Percentiles rank a stretch among this genome's conserved stretches.
These are phyloP conservation scores for Nanorana parkeri DNA, from an alignment of 2,113 vertebrate genomes.

Conservation along the genomic window DNA sequence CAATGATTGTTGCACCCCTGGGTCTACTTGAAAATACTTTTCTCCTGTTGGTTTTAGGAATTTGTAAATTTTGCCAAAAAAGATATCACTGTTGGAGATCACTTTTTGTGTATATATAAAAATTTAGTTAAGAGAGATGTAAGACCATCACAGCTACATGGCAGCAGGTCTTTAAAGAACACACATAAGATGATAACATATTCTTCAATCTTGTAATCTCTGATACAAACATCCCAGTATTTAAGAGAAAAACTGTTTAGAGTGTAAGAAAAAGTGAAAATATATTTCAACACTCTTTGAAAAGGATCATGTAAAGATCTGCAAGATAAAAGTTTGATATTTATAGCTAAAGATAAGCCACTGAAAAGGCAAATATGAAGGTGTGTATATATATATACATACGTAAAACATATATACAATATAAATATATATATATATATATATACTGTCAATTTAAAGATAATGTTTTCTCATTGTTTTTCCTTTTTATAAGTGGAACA, in stretches of 20 bases:
- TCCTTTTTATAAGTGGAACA: too few species aligned
- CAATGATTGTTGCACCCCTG: conserved; percentile 35
- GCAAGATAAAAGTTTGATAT: too few species aligned
- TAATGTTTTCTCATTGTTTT: too few species aligned
- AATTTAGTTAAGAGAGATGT: conserved; percentile 15
- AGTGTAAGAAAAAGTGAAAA: background rate
- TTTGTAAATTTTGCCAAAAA: conserved; percentile 41
- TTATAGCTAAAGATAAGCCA: too few species aligned
- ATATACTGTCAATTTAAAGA: too few species aligned
- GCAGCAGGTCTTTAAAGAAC: conserved; percentile 27
- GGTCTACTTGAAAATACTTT: conserved; percentile 36
- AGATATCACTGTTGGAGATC: conserved; percentile 43
- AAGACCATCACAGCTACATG: conserved; percentile 11
- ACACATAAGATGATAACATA: conserved; percentile 27
- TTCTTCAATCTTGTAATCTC: conserved; percentile 11
- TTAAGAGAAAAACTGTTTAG: background rate
- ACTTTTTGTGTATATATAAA: conserved; percentile 24
- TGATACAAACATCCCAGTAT: conserved; percentile 20
- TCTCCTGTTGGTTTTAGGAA: conserved; percentile 20
- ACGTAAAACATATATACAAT: too few species aligned
- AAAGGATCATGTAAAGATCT: background rate
- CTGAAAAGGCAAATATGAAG: too few species aligned
- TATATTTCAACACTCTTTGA: background rate
- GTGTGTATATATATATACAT: too few species aligned
- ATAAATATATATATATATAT: too few species aligned